Evolutionary conservation across 2,797 vertebrate genomes (phyloP).

Genomic region (Basileuterus tristriatus): DNA sequence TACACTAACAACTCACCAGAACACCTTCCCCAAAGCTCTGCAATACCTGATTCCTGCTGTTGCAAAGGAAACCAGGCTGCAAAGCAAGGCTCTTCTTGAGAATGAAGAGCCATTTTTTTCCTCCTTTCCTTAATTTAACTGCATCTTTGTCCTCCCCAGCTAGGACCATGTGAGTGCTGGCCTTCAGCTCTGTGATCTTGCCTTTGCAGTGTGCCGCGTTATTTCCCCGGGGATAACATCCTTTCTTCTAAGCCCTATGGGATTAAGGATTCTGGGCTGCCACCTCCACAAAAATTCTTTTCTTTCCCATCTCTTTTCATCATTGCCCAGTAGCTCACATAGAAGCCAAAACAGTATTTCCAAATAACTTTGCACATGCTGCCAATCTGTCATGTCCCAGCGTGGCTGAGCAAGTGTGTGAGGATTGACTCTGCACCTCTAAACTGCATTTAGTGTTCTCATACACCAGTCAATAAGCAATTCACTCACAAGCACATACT

Average conservation of each 20-base stretch:
- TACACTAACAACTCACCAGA: neutral
- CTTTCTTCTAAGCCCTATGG: neutral
- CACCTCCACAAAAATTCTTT: neutral
- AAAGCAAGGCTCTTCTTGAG: neutral
- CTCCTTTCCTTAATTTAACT: neutral
- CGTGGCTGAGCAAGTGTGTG: neutral
- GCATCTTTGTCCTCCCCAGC: neutral
- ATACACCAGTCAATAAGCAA: neutral
- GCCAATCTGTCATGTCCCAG: neutral
- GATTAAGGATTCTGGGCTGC: neutral
- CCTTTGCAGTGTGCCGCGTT: neutral
- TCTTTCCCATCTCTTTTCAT: neutral
- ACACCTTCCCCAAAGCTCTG: neutral
- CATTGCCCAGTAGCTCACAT: neutral
- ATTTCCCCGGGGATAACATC: neutral
- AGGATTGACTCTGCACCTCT: neutral
- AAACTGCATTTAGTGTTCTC: neutral
- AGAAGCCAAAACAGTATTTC: neutral
- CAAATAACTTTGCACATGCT: neutral
- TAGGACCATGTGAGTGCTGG: neutral
- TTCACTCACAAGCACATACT: neutral
- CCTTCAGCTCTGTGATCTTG: neutral
- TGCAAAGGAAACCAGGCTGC: neutral
- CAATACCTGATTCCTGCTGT: neutral
- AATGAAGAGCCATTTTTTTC: neutral